Base-by-base conservation (phyloP, 2,888 invertebrate genomes). In the Octodonta nipae region DNA sequence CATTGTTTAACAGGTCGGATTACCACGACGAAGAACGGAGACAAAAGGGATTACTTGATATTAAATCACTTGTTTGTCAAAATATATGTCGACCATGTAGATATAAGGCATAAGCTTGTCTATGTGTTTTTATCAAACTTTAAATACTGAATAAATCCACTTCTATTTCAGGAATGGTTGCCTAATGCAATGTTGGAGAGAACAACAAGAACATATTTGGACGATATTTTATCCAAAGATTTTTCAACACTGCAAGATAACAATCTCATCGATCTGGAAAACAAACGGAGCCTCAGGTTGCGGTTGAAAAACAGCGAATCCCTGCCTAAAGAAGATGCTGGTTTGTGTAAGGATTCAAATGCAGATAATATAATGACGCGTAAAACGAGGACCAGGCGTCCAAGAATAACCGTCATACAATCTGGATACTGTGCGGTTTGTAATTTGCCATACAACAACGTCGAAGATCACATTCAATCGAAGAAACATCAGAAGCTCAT, bases 341-440 rank as follows among this genome's bases (percentile, higher is more conserved):
- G 36, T 29, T n/a, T n/a, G n/a, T n/a, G n/a, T 11, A 4, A 26
- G n/a, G 26, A 26, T 25, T 29, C 36, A 28, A 17, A 34, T 42
- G 45, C 51, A 38, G 49, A 46, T 42, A 43, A 44, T 45, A 53
- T 42, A 41, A 52, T 55, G 54, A 54, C 53, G 30, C 52, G 54
- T 29, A 57, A 57, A 49, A 55, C 60, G 12, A 40, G 43, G 30
- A 51, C 49, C 13, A 46, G 50, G 28, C 49, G 53, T 31, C 51
- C 52, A 37, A 49, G 55, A 38, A 49, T 56, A 39, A 53, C 52
- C 40, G 47, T 51, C 27, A 61, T 66, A 41, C 56, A 58, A 42
- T 54, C 58, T 29, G 84, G 84, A 11, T 83, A 78, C 53, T 84
- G 83, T 64, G 82, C 84, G 63, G 78, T 85, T 58, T 85, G 85